Evolutionary conservation across 2,888 invertebrate species (phyloP).

Genomic region (Elegia similella): DNA sequence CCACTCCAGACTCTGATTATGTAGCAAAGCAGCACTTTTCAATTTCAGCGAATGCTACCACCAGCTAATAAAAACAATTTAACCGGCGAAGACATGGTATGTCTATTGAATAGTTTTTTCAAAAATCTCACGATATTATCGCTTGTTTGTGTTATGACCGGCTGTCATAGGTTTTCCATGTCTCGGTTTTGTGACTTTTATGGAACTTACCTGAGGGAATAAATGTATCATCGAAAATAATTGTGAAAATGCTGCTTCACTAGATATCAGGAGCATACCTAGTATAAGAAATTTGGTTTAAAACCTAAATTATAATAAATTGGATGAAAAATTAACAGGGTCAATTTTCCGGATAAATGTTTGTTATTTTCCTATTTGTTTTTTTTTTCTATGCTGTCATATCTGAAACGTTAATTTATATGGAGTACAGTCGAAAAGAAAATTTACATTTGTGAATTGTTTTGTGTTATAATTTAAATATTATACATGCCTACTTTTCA

Average conservation of each 20-base stretch:
- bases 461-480: too few species aligned
- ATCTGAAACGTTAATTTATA: too few species aligned
- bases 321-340: slow-evolving; percentile 32
- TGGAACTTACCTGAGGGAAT: too few species aligned
- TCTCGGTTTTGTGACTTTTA: too few species aligned
- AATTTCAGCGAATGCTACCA: not conserved
- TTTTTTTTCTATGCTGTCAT: not conserved
- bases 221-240: not conserved
- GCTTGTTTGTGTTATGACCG: too few species aligned
- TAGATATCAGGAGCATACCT: slow-evolving; percentile 18
- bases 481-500: too few species aligned
- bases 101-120: too few species aligned
- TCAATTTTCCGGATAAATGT: slow-evolving; percentile 19
- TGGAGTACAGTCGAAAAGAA: too few species aligned
- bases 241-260: not conserved
- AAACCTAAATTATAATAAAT: slow-evolving; percentile 40
- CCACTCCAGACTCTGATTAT: slow-evolving; percentile 24
- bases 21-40: slow-evolving; percentile 16
- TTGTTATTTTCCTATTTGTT: not conserved
- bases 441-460: too few species aligned
- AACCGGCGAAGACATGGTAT: too few species aligned
- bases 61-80: not conserved
- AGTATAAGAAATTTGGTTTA: slow-evolving; percentile 50
- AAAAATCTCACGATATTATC: too few species aligned
- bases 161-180: too few species aligned